Evolutionary conservation across 2,113 vertebrate genomes (phyloP), one percentile per base, ranked within the genome.

Genomic region (Cyanistes caeruleus): DNA sequence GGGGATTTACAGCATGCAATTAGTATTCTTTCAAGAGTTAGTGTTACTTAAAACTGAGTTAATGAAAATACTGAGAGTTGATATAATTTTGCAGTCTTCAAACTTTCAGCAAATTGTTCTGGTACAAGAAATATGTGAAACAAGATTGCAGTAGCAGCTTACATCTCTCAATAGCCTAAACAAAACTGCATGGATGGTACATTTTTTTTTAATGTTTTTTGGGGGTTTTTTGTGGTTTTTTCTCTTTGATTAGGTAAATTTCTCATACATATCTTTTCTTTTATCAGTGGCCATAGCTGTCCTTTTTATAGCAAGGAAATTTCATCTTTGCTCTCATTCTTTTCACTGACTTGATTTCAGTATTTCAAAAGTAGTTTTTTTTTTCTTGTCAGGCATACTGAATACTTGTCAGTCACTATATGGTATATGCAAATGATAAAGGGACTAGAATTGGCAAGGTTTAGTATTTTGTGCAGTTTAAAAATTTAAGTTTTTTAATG

Each of bases 131-230:
- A 79, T 56, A 53, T 2, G 3, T 52, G 46, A 60, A 80, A 52
- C 18, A 72, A 67, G 9, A 5, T 49, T 83, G 44, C 46, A 63
- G 33, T 75, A 59, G 27, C 9, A n/a, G 17, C 9, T 86, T 53
- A 27, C 22, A 48, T 65, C 63, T 86, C 52, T 69, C 3, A 51
- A 2, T 84, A 77, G 19, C 33, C 27, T 84, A 48, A 85, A 76
- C 1, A 2, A 49, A 15, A 78, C 18, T 5, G 0, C 18, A 44
- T 5, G 79, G 23, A 15, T 41, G 5, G 39, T 7, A 13, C 7
- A 4, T 4, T 8, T 60, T 64, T 60, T 64, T 8, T 39, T 39
- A 12, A 39, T 39, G 39, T 39, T 39, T 39, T 39, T 39, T 39
- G 39, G 39, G 39, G 39, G 11, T 39, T 39, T 7, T 51, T 43